phyloP scores from a whole-genome alignment of 2,888 invertebrate species.

The Bedellia somnulentella region DNA sequence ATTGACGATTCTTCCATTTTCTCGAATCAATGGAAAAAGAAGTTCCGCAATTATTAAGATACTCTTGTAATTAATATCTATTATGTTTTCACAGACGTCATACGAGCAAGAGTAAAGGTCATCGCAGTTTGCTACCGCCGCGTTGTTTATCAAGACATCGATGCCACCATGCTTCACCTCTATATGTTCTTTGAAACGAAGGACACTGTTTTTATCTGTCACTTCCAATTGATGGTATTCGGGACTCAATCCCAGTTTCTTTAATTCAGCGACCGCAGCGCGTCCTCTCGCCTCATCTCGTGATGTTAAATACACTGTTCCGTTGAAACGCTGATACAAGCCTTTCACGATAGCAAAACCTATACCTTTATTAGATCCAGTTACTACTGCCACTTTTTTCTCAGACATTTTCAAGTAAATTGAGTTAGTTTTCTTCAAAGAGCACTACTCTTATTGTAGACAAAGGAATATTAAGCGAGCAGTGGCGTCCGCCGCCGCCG shows the following conservation, averaged over 20 bases:
- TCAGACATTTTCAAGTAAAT: too few relatives aligned
- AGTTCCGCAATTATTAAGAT: constrained; percentile 63
- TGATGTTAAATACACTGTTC: constrained; percentile 67
- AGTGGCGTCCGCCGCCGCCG: too few relatives aligned
- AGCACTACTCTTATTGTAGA: too few relatives aligned
- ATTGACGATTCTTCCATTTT: constrained; percentile 71
- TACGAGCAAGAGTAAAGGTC: constrained; percentile 13
- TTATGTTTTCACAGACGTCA: constrained; percentile 59
- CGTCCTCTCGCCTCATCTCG: constrained; percentile 54
- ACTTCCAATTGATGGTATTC: constrained; percentile 71
- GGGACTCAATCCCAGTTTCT: constrained; percentile 43
- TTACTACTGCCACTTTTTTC: constrained; percentile 48
- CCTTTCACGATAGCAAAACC: constrained; percentile 55
- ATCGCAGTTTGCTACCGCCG: constrained; percentile 60
- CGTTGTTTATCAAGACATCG: constrained; percentile 77
- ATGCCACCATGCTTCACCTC: constrained; percentile 64
- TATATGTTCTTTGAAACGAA: constrained; percentile 56
- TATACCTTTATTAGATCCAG: constrained; percentile 69
- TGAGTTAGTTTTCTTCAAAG: too few relatives aligned
- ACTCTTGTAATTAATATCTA: constrained; percentile 69
- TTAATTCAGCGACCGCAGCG: constrained; percentile 54
- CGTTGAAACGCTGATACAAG: constrained; percentile 62
- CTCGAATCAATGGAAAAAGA: constrained; percentile 68
- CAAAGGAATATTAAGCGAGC: too few relatives aligned
- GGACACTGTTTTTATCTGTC: constrained; percentile 54